Evolutionary conservation across 2,113 vertebrate genomes (phyloP).

Genomic region (Geococcyx californianus): DNA sequence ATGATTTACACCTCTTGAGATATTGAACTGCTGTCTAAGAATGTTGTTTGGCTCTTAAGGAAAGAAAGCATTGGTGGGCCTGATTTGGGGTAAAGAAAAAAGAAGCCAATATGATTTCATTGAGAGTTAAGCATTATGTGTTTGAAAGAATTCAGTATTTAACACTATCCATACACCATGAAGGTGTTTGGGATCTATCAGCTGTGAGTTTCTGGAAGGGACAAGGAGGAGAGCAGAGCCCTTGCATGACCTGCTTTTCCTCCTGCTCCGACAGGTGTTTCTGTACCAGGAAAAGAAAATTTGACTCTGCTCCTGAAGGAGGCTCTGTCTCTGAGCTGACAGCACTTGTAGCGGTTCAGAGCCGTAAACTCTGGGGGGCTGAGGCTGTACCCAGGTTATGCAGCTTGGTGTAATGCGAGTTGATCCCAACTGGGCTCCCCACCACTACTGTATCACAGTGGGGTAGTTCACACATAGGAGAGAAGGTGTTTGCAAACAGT

Average conservation of each 20-base stretch:
- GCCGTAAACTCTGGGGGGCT: rapidly evolving
- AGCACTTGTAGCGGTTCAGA: neutral
- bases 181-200: constrained; percentile 23
- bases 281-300: neutral
- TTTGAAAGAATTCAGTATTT: constrained; percentile 47
- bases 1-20: constrained; percentile 74
- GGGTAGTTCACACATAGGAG: neutral
- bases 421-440: rapidly evolving
- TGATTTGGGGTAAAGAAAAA: neutral
- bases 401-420: rapidly evolving
- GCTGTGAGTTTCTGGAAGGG: neutral
- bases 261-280: neutral
- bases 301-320: neutral
- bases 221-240: neutral
- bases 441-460: rapidly evolving
- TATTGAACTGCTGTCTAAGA: constrained; percentile 65
- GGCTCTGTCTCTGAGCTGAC: neutral
- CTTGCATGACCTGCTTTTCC: neutral
- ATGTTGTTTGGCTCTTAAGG: constrained; percentile 66
- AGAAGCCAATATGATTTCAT: constrained; percentile 46
- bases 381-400: neutral
- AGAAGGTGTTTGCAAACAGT: neutral
- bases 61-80: constrained; percentile 58
- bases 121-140: constrained; percentile 23
- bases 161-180: neutral